Evolutionary conservation across 2,797 vertebrate genomes (phyloP), one percentile per base, ranked within the genome.

Genomic region (Helostoma temminkii): DNA sequence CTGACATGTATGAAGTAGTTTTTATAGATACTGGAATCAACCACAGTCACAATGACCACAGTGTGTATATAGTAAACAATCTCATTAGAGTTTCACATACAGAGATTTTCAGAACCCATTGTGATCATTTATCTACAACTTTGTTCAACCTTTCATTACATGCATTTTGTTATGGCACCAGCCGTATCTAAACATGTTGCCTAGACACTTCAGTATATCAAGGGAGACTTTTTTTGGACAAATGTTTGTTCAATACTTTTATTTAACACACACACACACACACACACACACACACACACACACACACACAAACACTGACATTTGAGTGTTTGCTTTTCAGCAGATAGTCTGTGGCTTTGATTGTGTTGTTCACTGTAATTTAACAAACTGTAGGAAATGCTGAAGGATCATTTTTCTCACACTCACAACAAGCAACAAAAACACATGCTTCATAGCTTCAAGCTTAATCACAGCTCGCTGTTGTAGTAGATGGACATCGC

Each of bases 361-460:
- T 61, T 63, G 57, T 60, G 58, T 52, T 49, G 26, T 57, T 39
- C 6, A 15, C 58, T 66, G 80, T 73, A 71, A 88, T 82, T 73
- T 66, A 74, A 60, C 52, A 62, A 76, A 65, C 55, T 57, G 66
- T 39, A 58, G 54, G 54, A 74, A 80, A 75, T 34, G 61, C 78
- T 83, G 63, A 77, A 80, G 74, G 78, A 71, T 85, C 57, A 52
- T 85, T 88, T 84, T 79, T 77, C 78, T 66, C 30, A 21, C 1
- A 4, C 46, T 67, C 64, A 37, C 54, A 14, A 60, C 36, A 55
- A 67, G 43, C 37, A 16, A 9, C 16, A 62, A 52, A n/a, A 32
- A 12, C 12, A 18, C 2, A 37, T 6, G 69, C 64, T 47, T 61
- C 57, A 21, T 11, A 41, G 78, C 71, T 46, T 59, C 18, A 0